A percentile compares a stretch with the other conserved stretches of the same genome.
Evolutionary conservation across 2,113 vertebrate species (phyloP).

Genomic region (Oryzias celebensis): DNA sequence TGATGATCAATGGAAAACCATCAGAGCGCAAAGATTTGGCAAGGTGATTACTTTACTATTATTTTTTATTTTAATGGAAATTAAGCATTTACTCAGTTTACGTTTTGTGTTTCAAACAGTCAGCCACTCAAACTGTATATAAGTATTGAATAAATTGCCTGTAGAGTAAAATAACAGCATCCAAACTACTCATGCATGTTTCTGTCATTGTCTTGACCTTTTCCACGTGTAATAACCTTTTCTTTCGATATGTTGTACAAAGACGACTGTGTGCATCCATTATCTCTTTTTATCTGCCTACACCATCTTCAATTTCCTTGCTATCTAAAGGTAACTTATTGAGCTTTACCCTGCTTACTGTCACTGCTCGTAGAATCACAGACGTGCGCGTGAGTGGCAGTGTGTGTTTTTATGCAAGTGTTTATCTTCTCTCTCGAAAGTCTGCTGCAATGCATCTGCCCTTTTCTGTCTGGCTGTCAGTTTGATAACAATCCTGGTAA

Average conservation of each 20-base stretch:
- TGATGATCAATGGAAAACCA: too few species aligned
- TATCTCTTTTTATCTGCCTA: slow-evolving; percentile 24
- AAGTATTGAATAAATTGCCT: too few species aligned
- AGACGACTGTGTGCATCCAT: slow-evolving; percentile 15
- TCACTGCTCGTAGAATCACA: slow-evolving; percentile 25
- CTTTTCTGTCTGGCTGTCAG: slow-evolving; percentile 48
- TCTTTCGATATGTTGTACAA: slow-evolving; percentile 9
- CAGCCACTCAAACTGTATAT: too few species aligned
- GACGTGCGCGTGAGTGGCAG: neutral
- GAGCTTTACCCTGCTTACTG: slow-evolving; percentile 21
- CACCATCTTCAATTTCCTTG: slow-evolving; percentile 13
- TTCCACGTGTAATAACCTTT: slow-evolving; percentile 2
- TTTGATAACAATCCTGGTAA: slow-evolving; percentile 49
- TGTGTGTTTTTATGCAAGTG: slow-evolving; percentile 16
- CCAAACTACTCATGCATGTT: slow-evolving; percentile 7
- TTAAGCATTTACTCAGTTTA: too few species aligned
- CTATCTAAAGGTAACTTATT: slow-evolving; percentile 31
- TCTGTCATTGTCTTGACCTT: slow-evolving; percentile 32
- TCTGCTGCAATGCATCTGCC: slow-evolving; percentile 41
- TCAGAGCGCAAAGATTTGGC: too few species aligned
- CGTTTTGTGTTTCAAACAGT: neutral
- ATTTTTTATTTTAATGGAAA: too few species aligned
- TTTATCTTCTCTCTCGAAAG: slow-evolving; percentile 15
- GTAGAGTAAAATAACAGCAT: neutral
- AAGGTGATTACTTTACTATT: too few species aligned